A percentile compares a stretch with the other conserved stretches of the same genome.
phyloP scores from a whole-genome alignment of 2,113 vertebrate genomes.

The Paracanthobrama guichenoti region DNA sequence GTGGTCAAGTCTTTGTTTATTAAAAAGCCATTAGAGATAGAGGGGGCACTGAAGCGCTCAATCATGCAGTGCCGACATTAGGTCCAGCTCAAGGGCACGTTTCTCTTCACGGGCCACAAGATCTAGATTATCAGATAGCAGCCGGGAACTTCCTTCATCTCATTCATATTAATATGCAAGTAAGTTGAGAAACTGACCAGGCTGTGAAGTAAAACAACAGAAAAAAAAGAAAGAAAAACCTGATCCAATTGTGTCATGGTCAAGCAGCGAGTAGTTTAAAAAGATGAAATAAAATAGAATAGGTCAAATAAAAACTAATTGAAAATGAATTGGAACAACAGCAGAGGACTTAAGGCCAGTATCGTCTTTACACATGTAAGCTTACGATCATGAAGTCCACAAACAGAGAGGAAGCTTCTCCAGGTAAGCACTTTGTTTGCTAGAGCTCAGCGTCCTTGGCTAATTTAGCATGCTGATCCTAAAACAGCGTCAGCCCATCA shows the following conservation, averaged over 20 bases:
- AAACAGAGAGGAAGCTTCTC: not conserved
- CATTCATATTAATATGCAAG: slow-evolving; percentile 3
- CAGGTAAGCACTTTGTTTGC: slow-evolving; percentile 6
- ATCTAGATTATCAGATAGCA: slow-evolving; percentile 24
- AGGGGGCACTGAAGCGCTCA: slow-evolving; percentile 21
- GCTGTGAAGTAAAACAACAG: not conserved
- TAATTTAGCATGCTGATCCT: slow-evolving; percentile 31
- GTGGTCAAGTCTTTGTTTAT: slow-evolving; percentile 53
- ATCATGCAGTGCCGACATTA: slow-evolving; percentile 22
- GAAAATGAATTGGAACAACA: not conserved
- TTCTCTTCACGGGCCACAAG: slow-evolving; percentile 34
- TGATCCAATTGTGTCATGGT: not conserved
- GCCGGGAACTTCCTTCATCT: not conserved
- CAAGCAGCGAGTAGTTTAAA: not conserved
- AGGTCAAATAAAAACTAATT: no score
- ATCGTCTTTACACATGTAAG: not conserved
- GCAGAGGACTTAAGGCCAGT: not conserved
- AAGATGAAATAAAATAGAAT: not conserved
- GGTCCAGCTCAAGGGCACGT: slow-evolving; percentile 36
- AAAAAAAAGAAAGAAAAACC: not conserved
- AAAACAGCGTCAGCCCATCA: not conserved
- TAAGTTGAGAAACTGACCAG: not conserved
- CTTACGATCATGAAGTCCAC: not conserved
- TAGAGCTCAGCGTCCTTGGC: not conserved
- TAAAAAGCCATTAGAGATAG: slow-evolving; percentile 52